Conservation (phyloP, 2,797 vertebrate species). For the Tapirus indicus region DNA sequence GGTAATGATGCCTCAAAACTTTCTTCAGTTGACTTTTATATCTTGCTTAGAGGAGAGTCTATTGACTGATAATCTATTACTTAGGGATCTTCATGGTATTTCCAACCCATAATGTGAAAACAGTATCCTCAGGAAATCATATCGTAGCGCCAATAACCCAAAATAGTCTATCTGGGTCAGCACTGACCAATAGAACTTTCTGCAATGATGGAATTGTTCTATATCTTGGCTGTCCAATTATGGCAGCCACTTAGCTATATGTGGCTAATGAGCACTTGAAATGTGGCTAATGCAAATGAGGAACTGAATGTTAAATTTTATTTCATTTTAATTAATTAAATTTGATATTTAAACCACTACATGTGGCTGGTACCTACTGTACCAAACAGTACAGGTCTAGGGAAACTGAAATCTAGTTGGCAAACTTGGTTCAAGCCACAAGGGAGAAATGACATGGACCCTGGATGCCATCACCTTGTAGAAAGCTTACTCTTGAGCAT, state of each 20-base stretch:
- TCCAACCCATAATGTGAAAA: neutral
- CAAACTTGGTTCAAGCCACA: neutral
- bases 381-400: neutral
- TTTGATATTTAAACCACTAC: neutral
- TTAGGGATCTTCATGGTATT: neutral
- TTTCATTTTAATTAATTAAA: neutral
- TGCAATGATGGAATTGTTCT: neutral
- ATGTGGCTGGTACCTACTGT: neutral
- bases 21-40: neutral
- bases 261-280: neutral
- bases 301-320: neutral
- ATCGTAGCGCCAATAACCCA: neutral
- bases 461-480: neutral
- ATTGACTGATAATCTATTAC: neutral
- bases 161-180: neutral
- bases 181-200: neutral
- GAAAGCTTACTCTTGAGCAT: neutral
- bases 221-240: neutral
- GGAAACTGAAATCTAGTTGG: neutral
- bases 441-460: neutral
- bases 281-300: neutral
- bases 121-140: neutral
- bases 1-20: neutral
- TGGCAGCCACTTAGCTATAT: neutral
- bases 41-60: neutral